These are phyloP conservation scores for Xiphorhynchus erythropygius DNA, from an alignment of 2,797 vertebrate species.

Conservation along the genomic window DNA sequence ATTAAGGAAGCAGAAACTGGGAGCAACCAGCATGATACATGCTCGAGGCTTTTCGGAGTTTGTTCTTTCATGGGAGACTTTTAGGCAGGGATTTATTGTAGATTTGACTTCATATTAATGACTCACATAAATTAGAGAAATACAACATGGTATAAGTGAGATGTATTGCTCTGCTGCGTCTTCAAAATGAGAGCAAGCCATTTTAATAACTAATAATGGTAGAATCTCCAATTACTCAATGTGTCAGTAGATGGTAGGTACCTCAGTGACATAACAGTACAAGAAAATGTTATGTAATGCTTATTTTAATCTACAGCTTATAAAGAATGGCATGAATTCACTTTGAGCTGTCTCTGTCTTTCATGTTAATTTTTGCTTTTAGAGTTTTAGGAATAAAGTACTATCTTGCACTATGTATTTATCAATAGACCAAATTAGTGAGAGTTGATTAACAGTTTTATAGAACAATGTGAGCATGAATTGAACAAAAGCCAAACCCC, in stretches of 20 bases:
- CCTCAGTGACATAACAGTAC: neutral
- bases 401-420: neutral
- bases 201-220: neutral
- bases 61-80: neutral
- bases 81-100: neutral
- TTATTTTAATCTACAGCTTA: neutral
- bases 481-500: fast-evolving
- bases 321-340: neutral
- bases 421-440: neutral
- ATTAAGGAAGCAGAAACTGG: neutral
- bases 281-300: neutral
- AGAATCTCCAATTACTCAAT: neutral
- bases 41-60: neutral
- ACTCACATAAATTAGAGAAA: neutral
- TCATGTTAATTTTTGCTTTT: neutral
- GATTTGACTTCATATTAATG: neutral
- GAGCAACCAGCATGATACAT: fast-evolving
- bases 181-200: neutral
- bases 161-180: neutral
- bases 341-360: neutral
- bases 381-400: neutral
- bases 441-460: neutral
- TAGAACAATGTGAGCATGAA: neutral
- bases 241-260: neutral
- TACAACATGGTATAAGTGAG: neutral